phyloP scores from a whole-genome alignment of 2,797 vertebrate species.

The Ambastaia sidthimunki region DNA sequence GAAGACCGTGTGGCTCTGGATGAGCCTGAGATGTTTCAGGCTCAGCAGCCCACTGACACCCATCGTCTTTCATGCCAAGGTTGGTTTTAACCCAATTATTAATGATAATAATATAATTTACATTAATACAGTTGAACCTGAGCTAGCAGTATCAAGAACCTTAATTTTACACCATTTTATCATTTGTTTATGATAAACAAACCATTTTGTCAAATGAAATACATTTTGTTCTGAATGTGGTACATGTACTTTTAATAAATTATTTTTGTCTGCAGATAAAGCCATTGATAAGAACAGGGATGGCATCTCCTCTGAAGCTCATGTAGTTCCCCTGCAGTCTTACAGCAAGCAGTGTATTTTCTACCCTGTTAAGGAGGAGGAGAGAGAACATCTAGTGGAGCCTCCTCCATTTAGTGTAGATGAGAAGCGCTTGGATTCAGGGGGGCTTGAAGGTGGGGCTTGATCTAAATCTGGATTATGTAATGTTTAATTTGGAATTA shows the following conservation, averaged over 20 bases:
- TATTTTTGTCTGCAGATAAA: slow-evolving; percentile 31
- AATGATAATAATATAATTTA: neutral
- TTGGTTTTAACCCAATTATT: slow-evolving; percentile 56
- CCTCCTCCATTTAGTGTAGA: slow-evolving; percentile 51
- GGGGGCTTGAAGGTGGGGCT: slow-evolving; percentile 38
- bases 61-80: slow-evolving; percentile 68
- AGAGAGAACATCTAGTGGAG: slow-evolving; percentile 74
- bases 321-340: slow-evolving; percentile 60
- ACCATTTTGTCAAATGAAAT: too few species aligned
- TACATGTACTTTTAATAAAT: slow-evolving; percentile 33
- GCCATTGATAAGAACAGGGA: slow-evolving; percentile 27
- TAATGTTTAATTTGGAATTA: slow-evolving; percentile 46
- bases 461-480: slow-evolving; percentile 50
- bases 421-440: slow-evolving; percentile 34
- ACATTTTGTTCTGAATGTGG: too few species aligned
- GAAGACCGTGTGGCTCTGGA: slow-evolving; percentile 67
- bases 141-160: neutral
- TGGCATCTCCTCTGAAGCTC: slow-evolving; percentile 46
- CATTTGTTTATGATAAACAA: too few species aligned
- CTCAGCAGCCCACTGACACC: slow-evolving; percentile 61
- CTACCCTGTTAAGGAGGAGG: slow-evolving; percentile 82
- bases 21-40: slow-evolving; percentile 59
- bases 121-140: too few species aligned
- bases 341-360: slow-evolving; percentile 77
- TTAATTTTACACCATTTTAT: slow-evolving; percentile 21